These are phyloP conservation scores for Coremacera marginata DNA, from an alignment of 2,888 invertebrate genomes.

Conservation along the genomic window DNA sequence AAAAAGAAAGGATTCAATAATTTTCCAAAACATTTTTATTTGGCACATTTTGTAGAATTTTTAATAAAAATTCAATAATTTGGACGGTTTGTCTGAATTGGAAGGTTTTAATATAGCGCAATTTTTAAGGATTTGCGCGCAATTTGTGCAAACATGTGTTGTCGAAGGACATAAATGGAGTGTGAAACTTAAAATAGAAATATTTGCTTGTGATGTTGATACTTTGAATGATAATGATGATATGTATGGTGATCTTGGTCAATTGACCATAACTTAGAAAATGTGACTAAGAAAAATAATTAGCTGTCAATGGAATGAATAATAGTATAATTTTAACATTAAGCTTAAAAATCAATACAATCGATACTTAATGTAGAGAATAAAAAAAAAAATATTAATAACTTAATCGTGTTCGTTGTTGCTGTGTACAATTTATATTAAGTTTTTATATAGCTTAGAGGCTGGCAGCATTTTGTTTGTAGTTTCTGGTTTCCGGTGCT, in stretches of 20 bases:
- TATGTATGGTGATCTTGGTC: constrained; percentile 28
- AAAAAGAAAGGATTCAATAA: not conserved
- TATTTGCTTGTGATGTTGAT: not conserved
- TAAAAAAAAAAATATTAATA: not conserved
- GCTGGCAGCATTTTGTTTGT: constrained; percentile 13
- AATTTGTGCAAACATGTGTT: not conserved
- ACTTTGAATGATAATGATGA: constrained; percentile 13
- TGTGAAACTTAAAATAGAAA: not conserved
- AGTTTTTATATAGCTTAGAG: not conserved
- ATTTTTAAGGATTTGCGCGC: not conserved
- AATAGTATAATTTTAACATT: not conserved
- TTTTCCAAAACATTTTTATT: not conserved
- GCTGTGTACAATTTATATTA: not conserved
- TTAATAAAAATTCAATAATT: not conserved
- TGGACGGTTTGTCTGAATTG: constrained; percentile 31
- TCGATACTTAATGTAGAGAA: not conserved
- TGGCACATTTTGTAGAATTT: constrained; percentile 22
- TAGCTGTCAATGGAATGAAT: not conserved
- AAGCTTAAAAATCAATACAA: not conserved
- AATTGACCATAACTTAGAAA: not conserved
- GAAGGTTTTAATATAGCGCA: not conserved
- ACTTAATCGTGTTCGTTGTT: not conserved
- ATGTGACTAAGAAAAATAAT: not conserved
- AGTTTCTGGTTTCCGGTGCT: not conserved
- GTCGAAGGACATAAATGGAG: not conserved